A percentile compares a stretch with the other conserved stretches of the same genome.
Evolutionary conservation across 2,797 vertebrate species (phyloP).

Genomic region (Oryzias sinensis): DNA sequence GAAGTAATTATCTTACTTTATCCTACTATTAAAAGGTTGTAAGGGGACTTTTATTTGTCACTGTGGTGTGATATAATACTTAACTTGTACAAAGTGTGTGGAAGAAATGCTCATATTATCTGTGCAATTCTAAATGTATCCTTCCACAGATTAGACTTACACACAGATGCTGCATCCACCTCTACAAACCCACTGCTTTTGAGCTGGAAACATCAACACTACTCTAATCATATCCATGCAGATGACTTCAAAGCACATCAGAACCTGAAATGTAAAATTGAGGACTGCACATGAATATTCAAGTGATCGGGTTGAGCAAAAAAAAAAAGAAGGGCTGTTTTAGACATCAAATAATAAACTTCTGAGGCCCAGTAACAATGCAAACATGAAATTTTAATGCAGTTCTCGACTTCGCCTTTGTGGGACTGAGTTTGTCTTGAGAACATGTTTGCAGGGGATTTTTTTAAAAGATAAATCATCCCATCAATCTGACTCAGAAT

Average conservation of each 20-base stretch:
- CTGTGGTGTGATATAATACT: neutral
- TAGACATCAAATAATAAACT: neutral
- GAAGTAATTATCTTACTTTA: conserved; percentile 24
- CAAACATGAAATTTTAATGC: neutral
- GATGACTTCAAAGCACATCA: conserved; percentile 30
- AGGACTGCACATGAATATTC: conserved; percentile 7
- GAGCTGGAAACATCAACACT: conserved; percentile 40
- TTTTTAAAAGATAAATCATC: too few species aligned
- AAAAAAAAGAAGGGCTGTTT: conserved; percentile 1
- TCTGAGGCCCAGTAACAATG: neutral
- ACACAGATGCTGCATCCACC: conserved; percentile 67
- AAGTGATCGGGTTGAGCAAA: conserved; percentile 1
- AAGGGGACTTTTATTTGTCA: conserved; percentile 11
- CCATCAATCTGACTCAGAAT: too few species aligned
- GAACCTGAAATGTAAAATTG: conserved; percentile 13
- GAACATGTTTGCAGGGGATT: too few species aligned
- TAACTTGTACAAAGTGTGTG: conserved; percentile 14
- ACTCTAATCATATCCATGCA: conserved; percentile 33
- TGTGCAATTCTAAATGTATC: conserved; percentile 55
- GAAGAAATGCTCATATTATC: conserved; percentile 34
- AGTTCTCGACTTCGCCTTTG: too few species aligned
- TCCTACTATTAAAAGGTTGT: conserved; percentile 11
- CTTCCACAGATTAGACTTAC: conserved; percentile 61
- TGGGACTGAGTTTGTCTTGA: too few species aligned
- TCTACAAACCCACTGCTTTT: conserved; percentile 46